phyloP scores from a whole-genome alignment of 2,888 invertebrate species.

The Scaptomyza flava region DNA sequence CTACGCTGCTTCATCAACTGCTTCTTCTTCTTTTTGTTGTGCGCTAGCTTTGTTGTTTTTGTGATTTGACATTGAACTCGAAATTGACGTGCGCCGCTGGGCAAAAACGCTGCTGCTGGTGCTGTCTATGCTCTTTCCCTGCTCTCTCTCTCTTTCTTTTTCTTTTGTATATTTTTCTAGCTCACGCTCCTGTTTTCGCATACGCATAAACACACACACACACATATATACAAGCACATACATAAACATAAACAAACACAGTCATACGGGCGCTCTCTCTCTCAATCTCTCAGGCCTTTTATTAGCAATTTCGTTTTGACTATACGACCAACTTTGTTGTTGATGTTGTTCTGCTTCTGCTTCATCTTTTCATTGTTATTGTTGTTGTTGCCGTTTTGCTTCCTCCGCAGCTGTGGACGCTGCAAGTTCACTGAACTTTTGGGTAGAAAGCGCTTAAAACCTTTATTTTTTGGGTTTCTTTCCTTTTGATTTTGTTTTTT shows the following conservation, averaged over 20 bases:
- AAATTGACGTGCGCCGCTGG: constrained; percentile 73
- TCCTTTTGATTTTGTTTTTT: constrained; percentile 19
- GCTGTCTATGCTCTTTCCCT: constrained; percentile 9
- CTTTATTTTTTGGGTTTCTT: constrained; percentile 43
- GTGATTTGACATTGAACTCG: constrained; percentile 80
- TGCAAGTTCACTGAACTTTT: constrained; percentile 72
- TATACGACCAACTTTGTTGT: constrained; percentile 43
- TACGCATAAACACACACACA: constrained; percentile 26
- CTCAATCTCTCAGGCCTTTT: constrained; percentile 32
- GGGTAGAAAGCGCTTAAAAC: constrained; percentile 65
- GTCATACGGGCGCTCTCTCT: constrained; percentile 29
- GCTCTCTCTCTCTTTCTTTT: background rate
- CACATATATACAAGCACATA: background rate
- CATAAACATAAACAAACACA: background rate
- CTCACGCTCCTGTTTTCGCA: constrained; percentile 34
- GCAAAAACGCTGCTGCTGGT: constrained; percentile 52
- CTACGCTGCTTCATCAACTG: background rate
- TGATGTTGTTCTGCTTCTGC: constrained; percentile 27
- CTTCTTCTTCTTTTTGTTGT: background rate
- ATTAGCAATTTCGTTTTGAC: constrained; percentile 70
- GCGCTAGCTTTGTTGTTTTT: constrained; percentile 42
- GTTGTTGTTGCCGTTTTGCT: constrained; percentile 48
- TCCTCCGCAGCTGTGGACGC: constrained; percentile 64
- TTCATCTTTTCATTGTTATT: constrained; percentile 35
- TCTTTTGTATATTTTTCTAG: constrained; percentile 8